Conservation (phyloP, 2,888 invertebrate species). For the Agonopterix subpropinquella region DNA sequence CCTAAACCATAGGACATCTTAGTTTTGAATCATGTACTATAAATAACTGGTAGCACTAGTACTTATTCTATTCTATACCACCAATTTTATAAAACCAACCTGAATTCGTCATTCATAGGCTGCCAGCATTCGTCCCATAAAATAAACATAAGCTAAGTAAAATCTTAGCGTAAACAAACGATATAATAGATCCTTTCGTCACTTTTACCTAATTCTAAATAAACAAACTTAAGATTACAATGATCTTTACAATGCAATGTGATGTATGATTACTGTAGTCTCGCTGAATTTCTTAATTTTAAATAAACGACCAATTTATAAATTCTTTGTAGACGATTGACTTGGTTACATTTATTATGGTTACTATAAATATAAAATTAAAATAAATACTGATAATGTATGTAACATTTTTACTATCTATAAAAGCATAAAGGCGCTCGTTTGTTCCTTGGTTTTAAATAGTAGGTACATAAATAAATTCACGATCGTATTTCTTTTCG, state of each 20-base stretch:
- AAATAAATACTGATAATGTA: background rate
- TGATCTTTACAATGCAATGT: slow-evolving; percentile 16
- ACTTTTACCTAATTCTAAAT: slow-evolving; percentile 1
- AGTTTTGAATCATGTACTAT: no score
- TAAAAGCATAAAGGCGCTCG: slow-evolving; percentile 5
- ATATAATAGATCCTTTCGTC: background rate
- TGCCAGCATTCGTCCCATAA: no score
- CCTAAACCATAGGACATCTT: no score
- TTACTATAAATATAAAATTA: background rate
- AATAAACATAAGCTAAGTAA: no score
- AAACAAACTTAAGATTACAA: background rate
- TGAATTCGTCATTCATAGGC: no score
- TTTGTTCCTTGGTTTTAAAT: slow-evolving; percentile 6
- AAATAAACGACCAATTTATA: slow-evolving; percentile 24
- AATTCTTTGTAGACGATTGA: slow-evolving; percentile 16
- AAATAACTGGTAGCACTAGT: no score
- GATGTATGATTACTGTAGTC: slow-evolving; percentile 16
- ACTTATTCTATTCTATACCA: no score
- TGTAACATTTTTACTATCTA: background rate
- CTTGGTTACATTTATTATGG: background rate
- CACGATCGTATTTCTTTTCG: no score
- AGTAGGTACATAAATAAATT: background rate
- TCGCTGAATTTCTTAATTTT: slow-evolving; percentile 3
- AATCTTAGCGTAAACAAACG: no score
- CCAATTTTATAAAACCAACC: no score